Base-by-base conservation (phyloP, 2,113 vertebrate genomes). In the Delphinapterus leucas region DNA sequence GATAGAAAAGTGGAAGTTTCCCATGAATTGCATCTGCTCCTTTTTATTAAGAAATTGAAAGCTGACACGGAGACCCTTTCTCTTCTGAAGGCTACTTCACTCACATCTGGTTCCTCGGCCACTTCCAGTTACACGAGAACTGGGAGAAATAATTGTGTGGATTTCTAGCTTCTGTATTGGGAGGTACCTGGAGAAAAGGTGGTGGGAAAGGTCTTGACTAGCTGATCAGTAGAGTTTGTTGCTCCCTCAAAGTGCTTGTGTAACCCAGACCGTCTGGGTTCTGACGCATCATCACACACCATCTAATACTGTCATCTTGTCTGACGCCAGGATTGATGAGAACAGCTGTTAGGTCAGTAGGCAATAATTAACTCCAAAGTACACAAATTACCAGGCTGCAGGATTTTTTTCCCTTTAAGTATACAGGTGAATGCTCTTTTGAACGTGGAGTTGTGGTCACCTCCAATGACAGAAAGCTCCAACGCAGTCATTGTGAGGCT, bases 381-480 rank as follows among this genome's bases (percentile, higher is more conserved):
- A 28, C 31, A 15, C 73, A 63, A 28, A 44, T 63, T 10, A 8
- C 7, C 17, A 36, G 67, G 26, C 49, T 25, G 60, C 10, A 60
- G 36, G 14, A 21, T 5, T 15, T 60, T 17, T 17, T 73, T 61
- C 17, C n/a, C n/a, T 36, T 47, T 73, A 79, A 58, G 7, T 47
- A 70, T 1, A 47, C 20, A 33, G 18, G 23, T 33, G 58, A 83
- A 2, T 2, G 20, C 49, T 23, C 28, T n/a, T 67, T 60, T 12
- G 33, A 31, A 20, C 3, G 4, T 2, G 18, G 28, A 5, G 5
- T 33, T 4, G 4, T 2, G 14, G 80, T 5, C 38, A 1, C 33
- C 15, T 49, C 10, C 0, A 0, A 6, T 0, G 0, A 55, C 25
- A 5, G 38, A 4, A 31, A 49, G 6, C n/a, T 9, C 12, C 25